phyloP scores from a whole-genome alignment of 2,113 vertebrate species.

The Apteryx owenii region DNA sequence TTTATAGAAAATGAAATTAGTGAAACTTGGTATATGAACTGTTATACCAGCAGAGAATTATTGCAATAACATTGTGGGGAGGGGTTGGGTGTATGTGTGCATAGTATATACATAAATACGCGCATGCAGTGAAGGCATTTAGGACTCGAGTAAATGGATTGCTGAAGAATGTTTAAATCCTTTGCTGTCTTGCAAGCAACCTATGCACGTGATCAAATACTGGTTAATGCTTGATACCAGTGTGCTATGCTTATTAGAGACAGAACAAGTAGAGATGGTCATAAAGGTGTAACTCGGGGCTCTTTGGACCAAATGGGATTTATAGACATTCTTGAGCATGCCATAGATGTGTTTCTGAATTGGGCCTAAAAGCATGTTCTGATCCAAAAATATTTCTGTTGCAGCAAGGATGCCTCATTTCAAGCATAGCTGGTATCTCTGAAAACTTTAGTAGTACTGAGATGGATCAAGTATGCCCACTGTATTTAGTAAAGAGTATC shows the following conservation, averaged over 20 bases:
- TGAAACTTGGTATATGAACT: constrained; percentile 64
- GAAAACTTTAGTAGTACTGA: background rate
- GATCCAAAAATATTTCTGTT: background rate
- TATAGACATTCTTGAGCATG: background rate
- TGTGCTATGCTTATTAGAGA: background rate
- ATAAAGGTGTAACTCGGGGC: background rate
- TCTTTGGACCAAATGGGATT: background rate
- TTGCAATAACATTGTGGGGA: constrained; percentile 64
- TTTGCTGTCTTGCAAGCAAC: background rate
- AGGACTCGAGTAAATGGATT: background rate
- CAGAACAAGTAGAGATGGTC: background rate
- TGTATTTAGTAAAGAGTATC: constrained; percentile 12
- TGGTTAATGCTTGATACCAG: background rate
- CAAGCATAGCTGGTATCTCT: background rate
- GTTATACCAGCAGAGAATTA: constrained; percentile 68
- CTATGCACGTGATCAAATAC: background rate
- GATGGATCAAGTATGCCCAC: background rate
- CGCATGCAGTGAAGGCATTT: background rate
- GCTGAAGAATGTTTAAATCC: constrained; percentile 17
- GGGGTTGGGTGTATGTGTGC: background rate
- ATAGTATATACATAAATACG: constrained; percentile 15
- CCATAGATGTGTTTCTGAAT: background rate
- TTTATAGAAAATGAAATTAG: constrained; percentile 67
- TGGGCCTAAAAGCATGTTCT: background rate
- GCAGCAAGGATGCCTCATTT: background rate